Percentiles rank a stretch among this genome's conserved stretches.
Conservation (phyloP, 1,140 invertebrate species). For the Musca vetustissima region DNA sequence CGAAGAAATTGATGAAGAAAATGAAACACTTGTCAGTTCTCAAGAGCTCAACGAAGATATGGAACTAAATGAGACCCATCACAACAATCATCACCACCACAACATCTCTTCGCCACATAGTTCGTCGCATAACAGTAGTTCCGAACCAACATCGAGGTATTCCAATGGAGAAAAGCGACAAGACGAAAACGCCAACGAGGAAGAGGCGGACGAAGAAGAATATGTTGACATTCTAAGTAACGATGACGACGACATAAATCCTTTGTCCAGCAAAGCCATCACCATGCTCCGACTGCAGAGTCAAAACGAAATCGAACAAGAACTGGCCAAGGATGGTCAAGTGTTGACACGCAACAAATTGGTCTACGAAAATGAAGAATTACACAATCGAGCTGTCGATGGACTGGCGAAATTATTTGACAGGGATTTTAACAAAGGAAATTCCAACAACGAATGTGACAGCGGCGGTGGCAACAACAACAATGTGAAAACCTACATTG, state of each 20-base stretch:
- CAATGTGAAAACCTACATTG: conserved; percentile 24
- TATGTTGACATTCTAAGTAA: conserved; percentile 44
- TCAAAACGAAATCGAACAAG: conserved; percentile 28
- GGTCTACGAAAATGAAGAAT: conserved; percentile 48
- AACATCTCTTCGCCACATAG: no score
- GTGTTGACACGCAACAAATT: conserved; percentile 47
- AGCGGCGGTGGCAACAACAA: neutral
- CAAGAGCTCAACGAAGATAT: conserved; percentile 49
- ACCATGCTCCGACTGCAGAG: conserved; percentile 30
- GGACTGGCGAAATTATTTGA: conserved; percentile 51
- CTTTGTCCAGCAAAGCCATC: conserved; percentile 15
- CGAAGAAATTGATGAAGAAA: conserved; percentile 42
- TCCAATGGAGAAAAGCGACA: neutral
- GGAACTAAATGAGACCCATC: conserved; percentile 26
- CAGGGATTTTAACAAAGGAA: conserved; percentile 35
- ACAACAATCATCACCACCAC: neutral
- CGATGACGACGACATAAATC: conserved; percentile 35
- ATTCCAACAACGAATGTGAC: neutral
- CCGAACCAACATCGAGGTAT: neutral
- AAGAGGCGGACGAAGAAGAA: conserved; percentile 28
- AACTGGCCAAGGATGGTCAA: conserved; percentile 18
- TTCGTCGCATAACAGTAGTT: no score
- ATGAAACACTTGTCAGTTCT: conserved; percentile 54
- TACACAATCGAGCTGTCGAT: conserved; percentile 49
- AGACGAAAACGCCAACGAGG: neutral